A percentile compares a stretch with the other conserved stretches of the same genome.
Conservation (phyloP, 2,797 vertebrate species). For the Bufotes viridis region DNA sequence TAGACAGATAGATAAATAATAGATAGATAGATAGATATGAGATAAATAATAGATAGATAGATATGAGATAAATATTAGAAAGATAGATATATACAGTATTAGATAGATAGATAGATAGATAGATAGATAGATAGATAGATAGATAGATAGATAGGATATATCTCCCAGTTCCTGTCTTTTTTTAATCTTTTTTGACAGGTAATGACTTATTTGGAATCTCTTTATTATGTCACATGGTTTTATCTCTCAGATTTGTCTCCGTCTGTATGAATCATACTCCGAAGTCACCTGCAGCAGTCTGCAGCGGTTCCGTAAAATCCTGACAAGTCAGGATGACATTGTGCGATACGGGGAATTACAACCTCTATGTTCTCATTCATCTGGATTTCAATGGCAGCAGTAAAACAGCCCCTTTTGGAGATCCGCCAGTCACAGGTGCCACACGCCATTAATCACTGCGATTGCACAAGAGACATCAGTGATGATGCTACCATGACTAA, state of each 20-base stretch:
- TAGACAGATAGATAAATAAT: too few relatives aligned
- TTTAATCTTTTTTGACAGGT: background rate
- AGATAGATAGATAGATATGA: too few relatives aligned
- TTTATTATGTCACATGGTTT: background rate
- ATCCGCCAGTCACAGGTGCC: background rate
- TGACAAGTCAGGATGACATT: background rate
- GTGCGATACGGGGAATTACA: background rate
- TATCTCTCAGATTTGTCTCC: background rate
- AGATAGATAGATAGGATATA: background rate
- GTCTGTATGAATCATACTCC: background rate
- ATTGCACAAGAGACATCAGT: background rate
- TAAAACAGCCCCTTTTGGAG: background rate
- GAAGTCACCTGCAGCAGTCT: background rate
- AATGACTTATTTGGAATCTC: background rate
- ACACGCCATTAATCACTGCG: background rate
- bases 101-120: background rate
- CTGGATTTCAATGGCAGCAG: background rate
- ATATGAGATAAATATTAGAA: too few relatives aligned
- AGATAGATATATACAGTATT: too few relatives aligned
- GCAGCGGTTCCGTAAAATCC: background rate
- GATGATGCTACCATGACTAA: constrained; percentile 16
- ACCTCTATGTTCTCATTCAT: background rate
- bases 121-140: background rate
- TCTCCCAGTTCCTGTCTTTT: background rate
- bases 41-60: too few relatives aligned